Base-by-base conservation (phyloP, 53 echinoderm and acorn worm genomes). In the Astropecten irregularis region DNA sequence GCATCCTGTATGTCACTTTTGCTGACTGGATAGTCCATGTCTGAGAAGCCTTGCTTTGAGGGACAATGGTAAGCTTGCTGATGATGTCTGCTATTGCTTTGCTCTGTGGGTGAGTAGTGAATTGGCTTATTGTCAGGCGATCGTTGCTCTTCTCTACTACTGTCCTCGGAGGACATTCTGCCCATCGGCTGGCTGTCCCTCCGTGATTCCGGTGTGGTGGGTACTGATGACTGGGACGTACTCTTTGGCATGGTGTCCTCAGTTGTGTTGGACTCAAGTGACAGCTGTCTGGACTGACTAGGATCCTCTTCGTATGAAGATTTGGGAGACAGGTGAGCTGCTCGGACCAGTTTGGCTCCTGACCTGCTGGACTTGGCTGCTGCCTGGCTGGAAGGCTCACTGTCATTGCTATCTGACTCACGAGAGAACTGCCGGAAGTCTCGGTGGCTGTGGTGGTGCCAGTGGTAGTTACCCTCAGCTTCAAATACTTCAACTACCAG, bases 401-500 rank as follows among this genome's bases (percentile, higher is more conserved):
- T 89, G 39, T 92, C 95, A 63, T 92, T 89, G 74, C 85, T 73
- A n/a, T 76, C 86, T 15, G 73, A 66, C 76, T 85, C 86, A 1
- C 54, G 73, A 20, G 86, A 85, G 39, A 85, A 85, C 44, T 76
- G 73, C 54, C 86, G 89, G 59, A 92, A 89, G 21, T 91, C 91
- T 30, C 79, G 79, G 31, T 79, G 79, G 30, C 65, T 83, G 50
- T 61, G 72, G 59, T 82, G 73, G 49, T 76, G 88, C 54, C 63
- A 71, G 31, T 93, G 95, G 54, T 91, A 88, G 62, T 85, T 89
- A 55, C 89, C 89, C 25, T 95, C 95, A 40, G 93, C 93, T 72
- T 95, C 95, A 61, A 88, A 93, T 14, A 95, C 95, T 71, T 95
- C 95, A 4, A 95, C 95, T n/a, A 95, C 95, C 49, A 95, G 86